Conservation (phyloP, 2,113 vertebrate genomes). For the Halichoerus grypus region DNA sequence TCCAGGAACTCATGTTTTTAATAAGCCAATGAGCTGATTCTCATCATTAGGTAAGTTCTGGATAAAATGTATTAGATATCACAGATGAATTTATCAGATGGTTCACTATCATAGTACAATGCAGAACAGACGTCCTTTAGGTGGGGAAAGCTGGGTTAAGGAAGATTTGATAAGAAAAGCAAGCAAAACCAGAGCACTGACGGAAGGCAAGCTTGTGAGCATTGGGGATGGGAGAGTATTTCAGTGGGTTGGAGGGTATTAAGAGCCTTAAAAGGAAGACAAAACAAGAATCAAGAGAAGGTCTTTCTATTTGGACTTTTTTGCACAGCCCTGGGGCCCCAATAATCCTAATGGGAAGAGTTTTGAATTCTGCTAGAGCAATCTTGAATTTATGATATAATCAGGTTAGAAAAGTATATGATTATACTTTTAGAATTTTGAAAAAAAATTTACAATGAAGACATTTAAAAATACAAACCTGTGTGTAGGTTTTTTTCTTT, state of each 20-base stretch:
- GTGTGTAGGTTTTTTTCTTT: background rate
- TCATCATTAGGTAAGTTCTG: background rate
- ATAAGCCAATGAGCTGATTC: background rate
- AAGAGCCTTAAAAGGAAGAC: background rate
- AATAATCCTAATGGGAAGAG: background rate
- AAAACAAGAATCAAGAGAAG: background rate
- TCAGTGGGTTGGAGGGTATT: background rate
- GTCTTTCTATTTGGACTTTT: conserved; percentile 41
- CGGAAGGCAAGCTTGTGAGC: background rate
- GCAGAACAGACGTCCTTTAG: background rate
- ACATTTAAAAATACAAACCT: background rate
- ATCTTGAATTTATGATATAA: background rate
- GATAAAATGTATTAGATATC: background rate
- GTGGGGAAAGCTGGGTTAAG: background rate
- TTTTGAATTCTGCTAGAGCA: conserved; percentile 14
- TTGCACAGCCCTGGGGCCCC: background rate
- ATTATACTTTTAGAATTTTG: conserved; percentile 29
- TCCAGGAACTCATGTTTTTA: background rate
- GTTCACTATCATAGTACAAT: background rate
- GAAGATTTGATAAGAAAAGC: background rate
- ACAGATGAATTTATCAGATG: background rate
- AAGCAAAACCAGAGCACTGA: background rate
- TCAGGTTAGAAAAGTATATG: background rate
- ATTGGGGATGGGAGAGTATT: too few species aligned
- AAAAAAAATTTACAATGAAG: background rate